Evolutionary conservation across 2,113 vertebrate species (phyloP), one percentile per base, ranked within the genome.

Genomic region (Hassar affinis): DNA sequence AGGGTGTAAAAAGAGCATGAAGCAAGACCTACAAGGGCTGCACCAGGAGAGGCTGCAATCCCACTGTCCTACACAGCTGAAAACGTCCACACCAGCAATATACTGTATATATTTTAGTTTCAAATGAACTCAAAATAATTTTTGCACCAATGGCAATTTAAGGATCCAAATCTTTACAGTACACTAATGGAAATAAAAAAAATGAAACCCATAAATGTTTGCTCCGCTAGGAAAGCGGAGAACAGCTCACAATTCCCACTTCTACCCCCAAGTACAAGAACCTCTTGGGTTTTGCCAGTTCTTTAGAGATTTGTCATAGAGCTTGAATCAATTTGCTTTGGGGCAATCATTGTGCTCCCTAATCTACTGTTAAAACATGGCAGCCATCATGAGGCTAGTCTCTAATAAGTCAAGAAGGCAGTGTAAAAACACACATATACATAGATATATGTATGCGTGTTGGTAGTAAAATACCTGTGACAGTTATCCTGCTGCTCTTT

Each of bases 381-480:
- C 78, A 57, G 78, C 72, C 76, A 30, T 79, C 20, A 76, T 78
- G 80, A 54, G 59, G 77, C 79, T 85, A 82, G 64, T 85, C 81
- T 78, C 84, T 78, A 88, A 90, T 91, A 86, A 91, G 92, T 89
- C 92, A 93, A 94, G 94, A 95, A 95, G 94, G 94, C 94, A 95
- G 94, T 95, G 94, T 89, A 94, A 93, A 94, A 93, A 94, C 89
- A 90, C 93, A 94, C 93, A 95, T 93, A 94, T 94, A 93, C 92
- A 94, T 94, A 94, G 90, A 94, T 94, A 94, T 93, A 95, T 94
- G 93, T 94, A 94, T 95, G 94, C 92, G 91, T 93, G 93, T 93
- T 93, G 89, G 92, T 91, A 93, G 93, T 94, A 94, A 92, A 94
- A 92, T 95, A 95, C 94, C 94, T 94, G 94, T 89, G 91, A 93